These are phyloP conservation scores for Diaprepes abbreviatus DNA, from an alignment of 2,888 invertebrate genomes.

Conservation along the genomic window DNA sequence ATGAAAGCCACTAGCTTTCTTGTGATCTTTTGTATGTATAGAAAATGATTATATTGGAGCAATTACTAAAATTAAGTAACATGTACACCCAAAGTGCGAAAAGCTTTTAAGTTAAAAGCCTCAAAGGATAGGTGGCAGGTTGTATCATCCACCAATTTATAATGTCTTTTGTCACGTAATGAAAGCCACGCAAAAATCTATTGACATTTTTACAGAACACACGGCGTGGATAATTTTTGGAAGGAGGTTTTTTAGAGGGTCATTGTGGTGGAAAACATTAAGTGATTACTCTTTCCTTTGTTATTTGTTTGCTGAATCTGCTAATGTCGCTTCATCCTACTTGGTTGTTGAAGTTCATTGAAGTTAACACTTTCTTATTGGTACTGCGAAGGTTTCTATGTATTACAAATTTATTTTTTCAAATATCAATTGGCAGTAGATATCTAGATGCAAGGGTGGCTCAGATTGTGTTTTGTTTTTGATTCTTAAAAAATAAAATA, in stretches of 20 bases:
- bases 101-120: conserved; percentile 65
- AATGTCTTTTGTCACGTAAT: conserved; percentile 53
- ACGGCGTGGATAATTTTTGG: conserved; percentile 37
- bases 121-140: conserved; percentile 61
- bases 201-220: conserved; percentile 52
- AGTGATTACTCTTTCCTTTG: no score
- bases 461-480: no score
- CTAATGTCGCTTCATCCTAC: no score
- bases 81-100: conserved; percentile 60
- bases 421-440: no score
- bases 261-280: conserved; percentile 10
- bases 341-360: no score
- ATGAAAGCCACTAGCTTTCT: conserved; percentile 55
- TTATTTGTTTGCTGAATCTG: no score
- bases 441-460: no score
- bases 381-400: no score
- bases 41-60: conserved; percentile 55
- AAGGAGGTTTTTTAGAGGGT: conserved; percentile 26
- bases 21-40: conserved; percentile 51
- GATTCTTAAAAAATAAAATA: no score
- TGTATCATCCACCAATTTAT: conserved; percentile 61
- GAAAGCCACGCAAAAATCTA: conserved; percentile 47
- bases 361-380: no score
- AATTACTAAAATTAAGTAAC: conserved; percentile 60
- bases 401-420: no score